Evolutionary conservation across 1,140 invertebrate genomes (phyloP).

Genomic region (Octopus bimaculoides): DNA sequence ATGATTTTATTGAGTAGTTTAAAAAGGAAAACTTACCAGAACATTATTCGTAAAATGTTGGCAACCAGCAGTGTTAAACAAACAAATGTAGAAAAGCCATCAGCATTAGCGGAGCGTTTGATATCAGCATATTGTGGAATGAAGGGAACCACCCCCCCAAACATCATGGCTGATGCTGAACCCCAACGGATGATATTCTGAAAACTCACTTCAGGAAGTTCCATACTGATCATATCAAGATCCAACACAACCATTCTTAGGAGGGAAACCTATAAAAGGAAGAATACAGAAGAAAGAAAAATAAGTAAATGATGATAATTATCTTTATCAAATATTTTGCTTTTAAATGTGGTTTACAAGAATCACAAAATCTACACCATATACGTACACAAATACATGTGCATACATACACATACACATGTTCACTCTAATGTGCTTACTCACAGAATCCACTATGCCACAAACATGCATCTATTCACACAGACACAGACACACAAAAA

Average conservation of each 20-base stretch:
- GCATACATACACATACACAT: too few species aligned
- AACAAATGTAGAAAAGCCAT: conserved; percentile 93
- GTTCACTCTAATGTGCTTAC: too few species aligned
- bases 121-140: conserved; percentile 95
- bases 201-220: conserved; percentile 29
- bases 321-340: too few species aligned
- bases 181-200: conserved; percentile 32
- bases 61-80: conserved; percentile 92
- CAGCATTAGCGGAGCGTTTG: conserved; percentile 81
- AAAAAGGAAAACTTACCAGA: conserved; percentile 76
- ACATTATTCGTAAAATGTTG: conserved; percentile 93
- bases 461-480: too few species aligned
- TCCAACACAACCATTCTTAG: conserved; percentile 8
- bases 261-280: neutral
- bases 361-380: too few species aligned
- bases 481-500: too few species aligned
- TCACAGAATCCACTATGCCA: too few species aligned
- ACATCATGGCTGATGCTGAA: conserved; percentile 69
- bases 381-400: too few species aligned
- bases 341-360: too few species aligned
- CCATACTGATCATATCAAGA: conserved; percentile 4
- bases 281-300: too few species aligned
- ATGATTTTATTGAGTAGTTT: too few species aligned
- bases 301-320: too few species aligned
- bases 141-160: conserved; percentile 84